Evolutionary conservation across 2,888 invertebrate genomes (phyloP).

Genomic region (Eledone cirrhosa): DNA sequence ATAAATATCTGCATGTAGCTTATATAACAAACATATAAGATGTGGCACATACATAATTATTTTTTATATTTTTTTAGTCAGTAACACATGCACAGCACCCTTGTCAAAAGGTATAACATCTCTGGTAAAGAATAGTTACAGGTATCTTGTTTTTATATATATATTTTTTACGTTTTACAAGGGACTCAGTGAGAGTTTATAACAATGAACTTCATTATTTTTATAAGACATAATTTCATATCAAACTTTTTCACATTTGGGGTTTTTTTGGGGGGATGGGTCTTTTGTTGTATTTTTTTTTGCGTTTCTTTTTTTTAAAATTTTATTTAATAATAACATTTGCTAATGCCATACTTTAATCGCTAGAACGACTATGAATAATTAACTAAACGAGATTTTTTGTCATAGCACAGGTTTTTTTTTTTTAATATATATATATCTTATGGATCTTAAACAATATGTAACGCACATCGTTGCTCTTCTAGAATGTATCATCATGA

Average conservation of each 20-base stretch:
- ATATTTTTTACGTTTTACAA: constrained; percentile 1
- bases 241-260: constrained; percentile 21
- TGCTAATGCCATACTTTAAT: constrained; percentile 23
- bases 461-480: constrained; percentile 25
- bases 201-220: not conserved
- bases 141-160: not conserved
- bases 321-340: not conserved
- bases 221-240: constrained; percentile 7
- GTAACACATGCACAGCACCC: constrained; percentile 9
- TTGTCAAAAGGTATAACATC: constrained; percentile 23
- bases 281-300: no score
- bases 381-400: not conserved
- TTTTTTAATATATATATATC: constrained; percentile 3
- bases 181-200: not conserved
- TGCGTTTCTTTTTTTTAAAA: no score
- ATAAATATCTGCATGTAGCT: not conserved
- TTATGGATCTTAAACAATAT: constrained; percentile 25
- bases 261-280: no score
- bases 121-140: not conserved
- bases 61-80: not conserved
- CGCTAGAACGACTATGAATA: constrained; percentile 9
- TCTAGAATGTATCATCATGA: constrained; percentile 22
- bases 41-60: constrained; percentile 16
- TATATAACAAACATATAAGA: no score
- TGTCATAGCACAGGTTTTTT: not conserved